A percentile compares a stretch with the other conserved stretches of the same genome.
phyloP scores from a whole-genome alignment of 1,140 invertebrate species.

The Scaptomyza montana region DNA sequence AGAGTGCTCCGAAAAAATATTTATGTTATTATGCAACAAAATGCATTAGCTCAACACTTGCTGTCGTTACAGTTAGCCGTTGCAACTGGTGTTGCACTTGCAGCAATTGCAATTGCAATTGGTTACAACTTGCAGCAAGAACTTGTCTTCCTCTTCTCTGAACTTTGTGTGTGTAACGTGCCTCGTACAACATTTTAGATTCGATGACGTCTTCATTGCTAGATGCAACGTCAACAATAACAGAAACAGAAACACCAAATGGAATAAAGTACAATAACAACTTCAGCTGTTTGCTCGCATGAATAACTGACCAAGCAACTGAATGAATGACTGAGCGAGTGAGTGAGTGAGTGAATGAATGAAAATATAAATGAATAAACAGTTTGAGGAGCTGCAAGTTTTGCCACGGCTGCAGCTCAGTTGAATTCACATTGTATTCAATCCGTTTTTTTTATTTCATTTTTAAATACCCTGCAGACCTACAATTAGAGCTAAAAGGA shows the following conservation, averaged over 20 bases:
- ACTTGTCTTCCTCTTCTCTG: conserved; percentile 22
- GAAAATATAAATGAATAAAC: conserved; percentile 28
- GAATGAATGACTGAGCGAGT: conserved; percentile 7
- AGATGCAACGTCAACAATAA: conserved; percentile 80
- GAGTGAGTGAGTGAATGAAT: conserved; percentile 34
- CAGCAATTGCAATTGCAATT: background rate
- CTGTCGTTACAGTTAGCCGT: conserved; percentile 7
- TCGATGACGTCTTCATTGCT: conserved; percentile 79
- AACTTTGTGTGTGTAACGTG: conserved; percentile 49
- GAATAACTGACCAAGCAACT: conserved; percentile 38
- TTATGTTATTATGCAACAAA: conserved; percentile 60
- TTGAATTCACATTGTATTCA: conserved; percentile 18
- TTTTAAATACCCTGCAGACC: conserved; percentile 17
- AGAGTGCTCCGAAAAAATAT: conserved; percentile 10
- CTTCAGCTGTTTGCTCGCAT: conserved; percentile 40
- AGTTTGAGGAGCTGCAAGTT: conserved; percentile 11
- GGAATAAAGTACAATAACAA: conserved; percentile 31
- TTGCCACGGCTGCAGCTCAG: conserved; percentile 3
- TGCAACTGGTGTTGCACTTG: conserved; percentile 50
- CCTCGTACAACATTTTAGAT: conserved; percentile 76
- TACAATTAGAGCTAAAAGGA: background rate
- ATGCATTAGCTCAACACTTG: conserved; percentile 71
- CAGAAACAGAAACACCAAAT: conserved; percentile 28
- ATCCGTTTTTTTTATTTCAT: conserved; percentile 1
- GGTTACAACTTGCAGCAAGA: conserved; percentile 14